Percentiles rank a stretch among this genome's conserved stretches.
These are phyloP conservation scores for Serrognathus titanus DNA, from an alignment of 2,888 invertebrate genomes.

Conservation along the genomic window DNA sequence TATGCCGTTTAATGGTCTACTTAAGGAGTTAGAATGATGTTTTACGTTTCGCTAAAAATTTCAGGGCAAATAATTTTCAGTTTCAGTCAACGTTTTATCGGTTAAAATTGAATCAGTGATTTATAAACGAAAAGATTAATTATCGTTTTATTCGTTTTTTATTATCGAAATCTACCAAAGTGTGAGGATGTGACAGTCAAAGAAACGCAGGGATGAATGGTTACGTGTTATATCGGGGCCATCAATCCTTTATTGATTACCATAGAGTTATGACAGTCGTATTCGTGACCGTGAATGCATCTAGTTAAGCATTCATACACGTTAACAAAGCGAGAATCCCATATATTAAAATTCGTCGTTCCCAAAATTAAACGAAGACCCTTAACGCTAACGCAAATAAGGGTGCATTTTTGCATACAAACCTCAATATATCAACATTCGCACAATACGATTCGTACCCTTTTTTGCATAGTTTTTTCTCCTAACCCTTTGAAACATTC, in stretches of 20 bases:
- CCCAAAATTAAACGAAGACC: slow-evolving; percentile 16
- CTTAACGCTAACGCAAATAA: slow-evolving; percentile 29
- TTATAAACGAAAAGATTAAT: slow-evolving; percentile 4
- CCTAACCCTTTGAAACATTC: slow-evolving; percentile 42
- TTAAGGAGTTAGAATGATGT: no score
- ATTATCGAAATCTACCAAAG: slow-evolving; percentile 34
- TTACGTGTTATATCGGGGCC: slow-evolving; percentile 33
- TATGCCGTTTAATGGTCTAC: no score
- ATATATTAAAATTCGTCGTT: slow-evolving; percentile 40
- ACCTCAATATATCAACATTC: slow-evolving; percentile 40
- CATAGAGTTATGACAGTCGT: slow-evolving; percentile 50
- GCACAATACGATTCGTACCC: slow-evolving; percentile 41
- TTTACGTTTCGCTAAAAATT: no score
- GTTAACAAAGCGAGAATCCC: slow-evolving; percentile 45
- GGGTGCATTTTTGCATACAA: slow-evolving; percentile 40
- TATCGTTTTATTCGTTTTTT: slow-evolving; percentile 32
- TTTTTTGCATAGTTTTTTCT: slow-evolving; percentile 47
- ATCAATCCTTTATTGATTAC: slow-evolving; percentile 51
- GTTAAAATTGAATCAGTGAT: background rate
- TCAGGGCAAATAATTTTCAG: no score
- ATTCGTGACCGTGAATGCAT: slow-evolving; percentile 50
- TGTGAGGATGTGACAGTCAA: slow-evolving; percentile 20
- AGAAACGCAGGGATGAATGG: slow-evolving; percentile 38
- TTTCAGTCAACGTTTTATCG: background rate
- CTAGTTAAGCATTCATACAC: slow-evolving; percentile 51